A percentile compares a stretch with the other conserved stretches of the same genome.
Conservation (phyloP, 2,113 vertebrate species). For the Kobus ellipsiprymnus region DNA sequence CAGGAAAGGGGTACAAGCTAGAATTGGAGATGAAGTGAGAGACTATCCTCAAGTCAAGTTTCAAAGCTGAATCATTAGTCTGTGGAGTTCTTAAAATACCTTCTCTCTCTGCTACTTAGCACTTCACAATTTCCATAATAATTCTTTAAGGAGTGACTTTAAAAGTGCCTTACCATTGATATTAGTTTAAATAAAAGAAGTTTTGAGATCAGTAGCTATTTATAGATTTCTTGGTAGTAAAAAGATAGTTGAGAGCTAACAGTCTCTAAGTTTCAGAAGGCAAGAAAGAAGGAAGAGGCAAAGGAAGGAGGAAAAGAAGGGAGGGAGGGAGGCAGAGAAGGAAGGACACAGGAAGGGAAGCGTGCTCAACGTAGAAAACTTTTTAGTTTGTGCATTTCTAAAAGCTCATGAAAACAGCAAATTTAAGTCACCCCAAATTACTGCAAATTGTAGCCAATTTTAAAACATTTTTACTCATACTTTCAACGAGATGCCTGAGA, state of each 20-base stretch:
- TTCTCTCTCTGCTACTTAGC: background rate
- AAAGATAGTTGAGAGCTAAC: background rate
- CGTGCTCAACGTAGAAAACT: background rate
- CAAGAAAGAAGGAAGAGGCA: background rate
- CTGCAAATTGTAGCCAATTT: background rate
- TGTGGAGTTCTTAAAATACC: background rate
- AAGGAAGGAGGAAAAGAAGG: too few relatives aligned
- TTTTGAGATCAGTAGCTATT: background rate
- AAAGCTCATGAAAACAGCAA: background rate
- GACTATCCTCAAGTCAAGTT: too few relatives aligned
- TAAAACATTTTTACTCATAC: background rate
- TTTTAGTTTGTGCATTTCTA: background rate
- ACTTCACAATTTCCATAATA: background rate
- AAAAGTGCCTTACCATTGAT: background rate
- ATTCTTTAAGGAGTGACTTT: background rate
- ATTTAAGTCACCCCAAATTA: background rate
- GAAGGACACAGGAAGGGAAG: background rate
- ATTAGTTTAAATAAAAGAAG: background rate
- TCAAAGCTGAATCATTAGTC: background rate
- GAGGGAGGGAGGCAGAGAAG: background rate
- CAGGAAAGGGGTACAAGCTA: fast-evolving
- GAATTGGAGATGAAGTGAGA: background rate
- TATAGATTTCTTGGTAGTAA: background rate
- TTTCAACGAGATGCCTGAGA: background rate
- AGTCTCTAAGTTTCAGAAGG: background rate